Evolutionary conservation across 2,113 vertebrate species (phyloP).

Genomic region (Chauna torquata): DNA sequence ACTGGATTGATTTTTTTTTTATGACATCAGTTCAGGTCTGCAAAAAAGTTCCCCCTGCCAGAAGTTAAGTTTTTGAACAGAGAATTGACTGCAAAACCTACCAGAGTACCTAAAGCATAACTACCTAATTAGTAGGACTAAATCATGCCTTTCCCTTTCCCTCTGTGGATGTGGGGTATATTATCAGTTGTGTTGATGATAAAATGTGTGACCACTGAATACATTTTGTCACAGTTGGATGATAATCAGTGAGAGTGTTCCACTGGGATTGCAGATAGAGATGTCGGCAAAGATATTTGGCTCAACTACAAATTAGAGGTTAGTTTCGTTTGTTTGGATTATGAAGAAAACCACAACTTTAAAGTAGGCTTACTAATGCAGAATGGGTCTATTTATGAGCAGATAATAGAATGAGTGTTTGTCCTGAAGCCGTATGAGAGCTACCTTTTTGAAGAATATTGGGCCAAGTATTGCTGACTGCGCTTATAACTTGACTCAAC

Average conservation of each 20-base stretch:
- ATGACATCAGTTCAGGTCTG: not conserved
- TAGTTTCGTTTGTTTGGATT: conserved; percentile 19
- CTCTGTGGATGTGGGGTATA: not conserved
- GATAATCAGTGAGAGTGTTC: conserved; percentile 54
- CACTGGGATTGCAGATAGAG: conserved; percentile 36
- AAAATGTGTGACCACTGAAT: conserved; percentile 58
- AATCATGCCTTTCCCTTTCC: not conserved
- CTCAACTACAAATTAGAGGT: conserved; percentile 45
- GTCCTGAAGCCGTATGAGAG: not conserved
- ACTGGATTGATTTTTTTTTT: not conserved
- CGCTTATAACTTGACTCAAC: not conserved
- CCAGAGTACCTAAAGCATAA: not conserved
- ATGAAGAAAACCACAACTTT: conserved; percentile 43
- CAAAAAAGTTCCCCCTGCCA: not conserved
- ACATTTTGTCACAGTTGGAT: conserved; percentile 62
- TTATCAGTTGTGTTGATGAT: conserved; percentile 38
- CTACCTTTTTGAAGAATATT: not conserved
- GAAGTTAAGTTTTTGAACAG: not conserved
- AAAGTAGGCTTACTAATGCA: not conserved
- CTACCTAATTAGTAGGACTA: not conserved
- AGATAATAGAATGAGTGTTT: not conserved
- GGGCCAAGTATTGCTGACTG: not conserved
- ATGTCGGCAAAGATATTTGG: conserved; percentile 61
- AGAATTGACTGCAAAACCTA: not conserved
- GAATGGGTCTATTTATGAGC: not conserved